These are phyloP conservation scores for Coleophora flavipennella DNA, from an alignment of 2,888 invertebrate genomes.

Conservation along the genomic window DNA sequence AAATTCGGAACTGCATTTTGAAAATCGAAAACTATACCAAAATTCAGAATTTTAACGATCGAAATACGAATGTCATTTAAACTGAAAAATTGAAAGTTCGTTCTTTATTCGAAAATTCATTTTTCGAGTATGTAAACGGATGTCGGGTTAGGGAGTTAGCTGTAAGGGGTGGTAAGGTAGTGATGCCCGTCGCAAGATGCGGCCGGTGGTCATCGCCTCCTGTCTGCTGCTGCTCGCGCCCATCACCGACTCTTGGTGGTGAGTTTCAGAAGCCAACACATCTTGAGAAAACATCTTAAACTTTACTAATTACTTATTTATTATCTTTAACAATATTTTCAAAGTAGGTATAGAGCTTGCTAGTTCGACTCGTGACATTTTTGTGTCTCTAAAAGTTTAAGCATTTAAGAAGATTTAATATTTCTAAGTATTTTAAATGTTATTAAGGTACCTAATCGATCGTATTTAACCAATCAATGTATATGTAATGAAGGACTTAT, in stretches of 20 bases:
- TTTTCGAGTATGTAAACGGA: not conserved
- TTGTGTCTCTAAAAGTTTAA: too few relatives aligned
- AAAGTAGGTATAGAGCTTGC: too few relatives aligned
- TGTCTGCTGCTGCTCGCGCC: slow-evolving; percentile 90
- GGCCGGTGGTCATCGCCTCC: slow-evolving; percentile 85
- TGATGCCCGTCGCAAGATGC: slow-evolving; percentile 73
- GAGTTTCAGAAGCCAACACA: slow-evolving; percentile 60
- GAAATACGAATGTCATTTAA: slow-evolving; percentile 2
- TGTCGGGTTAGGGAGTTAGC: slow-evolving; percentile 16
- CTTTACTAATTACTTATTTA: too few relatives aligned
- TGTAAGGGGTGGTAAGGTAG: slow-evolving; percentile 44
- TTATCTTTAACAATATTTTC: too few relatives aligned
- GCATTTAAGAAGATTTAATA: too few relatives aligned
- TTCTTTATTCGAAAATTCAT: not conserved
- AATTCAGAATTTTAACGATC: slow-evolving; percentile 20
- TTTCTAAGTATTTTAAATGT: too few relatives aligned
- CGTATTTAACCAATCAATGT: too few relatives aligned
- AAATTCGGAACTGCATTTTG: slow-evolving; percentile 45
- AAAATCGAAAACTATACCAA: slow-evolving; percentile 37
- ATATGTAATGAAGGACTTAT: too few relatives aligned
- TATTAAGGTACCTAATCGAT: too few relatives aligned
- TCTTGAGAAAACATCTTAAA: too few relatives aligned
- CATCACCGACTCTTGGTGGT: slow-evolving; percentile 91
- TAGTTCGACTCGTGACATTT: too few relatives aligned
- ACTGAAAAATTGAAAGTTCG: not conserved